Conservation (phyloP, 2,113 vertebrate genomes). For the Lamprologus tigripictilis region DNA sequence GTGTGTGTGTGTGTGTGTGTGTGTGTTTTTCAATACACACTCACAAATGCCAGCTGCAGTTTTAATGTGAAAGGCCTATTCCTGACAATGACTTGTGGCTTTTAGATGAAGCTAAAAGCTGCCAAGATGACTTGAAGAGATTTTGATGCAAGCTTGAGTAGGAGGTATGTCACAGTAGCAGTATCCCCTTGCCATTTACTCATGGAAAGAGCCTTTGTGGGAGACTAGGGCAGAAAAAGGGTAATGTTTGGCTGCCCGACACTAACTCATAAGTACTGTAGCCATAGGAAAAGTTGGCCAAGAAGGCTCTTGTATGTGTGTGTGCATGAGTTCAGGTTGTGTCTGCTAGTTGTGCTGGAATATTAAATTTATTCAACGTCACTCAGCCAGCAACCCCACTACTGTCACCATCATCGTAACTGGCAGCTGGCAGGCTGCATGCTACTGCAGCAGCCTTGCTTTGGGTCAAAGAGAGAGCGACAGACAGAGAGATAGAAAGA, state of each 20-base stretch:
- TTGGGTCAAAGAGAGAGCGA: neutral
- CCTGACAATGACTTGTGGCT: neutral
- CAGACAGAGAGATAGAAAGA: neutral
- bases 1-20: neutral
- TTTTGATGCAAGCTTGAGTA: conserved; percentile 19
- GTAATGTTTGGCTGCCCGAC: conserved; percentile 4
- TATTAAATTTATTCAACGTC: conserved; percentile 49
- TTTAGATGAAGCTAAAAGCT: conserved; percentile 27
- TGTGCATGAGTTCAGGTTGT: neutral
- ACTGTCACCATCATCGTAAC: conserved; percentile 33
- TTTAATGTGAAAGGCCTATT: neutral
- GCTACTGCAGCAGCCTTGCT: conserved; percentile 30
- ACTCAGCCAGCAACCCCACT: conserved; percentile 22
- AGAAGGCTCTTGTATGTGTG: neutral
- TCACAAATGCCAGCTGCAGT: conserved; percentile 1
- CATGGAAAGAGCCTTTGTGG: conserved; percentile 17
- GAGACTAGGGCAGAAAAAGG: neutral
- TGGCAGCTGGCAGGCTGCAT: conserved; percentile 44
- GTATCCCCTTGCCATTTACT: neutral
- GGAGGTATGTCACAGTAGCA: conserved; percentile 5
- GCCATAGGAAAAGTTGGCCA: conserved; percentile 11
- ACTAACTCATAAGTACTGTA: neutral
- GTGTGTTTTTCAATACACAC: neutral
- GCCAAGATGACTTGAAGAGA: conserved; percentile 16
- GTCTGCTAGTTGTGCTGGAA: conserved; percentile 30